Conservation (phyloP, 2,797 vertebrate genomes). For the Labroides dimidiatus region DNA sequence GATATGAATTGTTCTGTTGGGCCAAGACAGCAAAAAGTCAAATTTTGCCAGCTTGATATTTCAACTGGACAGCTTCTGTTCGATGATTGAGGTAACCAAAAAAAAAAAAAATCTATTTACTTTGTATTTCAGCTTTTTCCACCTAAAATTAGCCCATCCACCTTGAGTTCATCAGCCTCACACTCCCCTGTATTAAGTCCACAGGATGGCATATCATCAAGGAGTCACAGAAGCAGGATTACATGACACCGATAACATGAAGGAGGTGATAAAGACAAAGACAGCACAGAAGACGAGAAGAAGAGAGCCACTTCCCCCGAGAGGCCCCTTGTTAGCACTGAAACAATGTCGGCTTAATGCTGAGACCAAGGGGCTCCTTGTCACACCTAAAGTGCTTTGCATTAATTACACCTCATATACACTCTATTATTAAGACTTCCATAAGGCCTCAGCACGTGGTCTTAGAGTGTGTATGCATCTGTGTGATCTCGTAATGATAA, state of each 20-base stretch:
- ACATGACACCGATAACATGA: conserved; percentile 65
- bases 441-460: conserved; percentile 49
- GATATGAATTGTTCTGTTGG: no score
- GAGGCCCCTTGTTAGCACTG: conserved; percentile 68
- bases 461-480: conserved; percentile 2
- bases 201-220: conserved; percentile 38
- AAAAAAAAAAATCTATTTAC: no score
- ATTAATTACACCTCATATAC: conserved; percentile 75
- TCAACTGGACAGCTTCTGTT: no score
- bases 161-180: conserved; percentile 27
- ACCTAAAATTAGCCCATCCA: not conserved
- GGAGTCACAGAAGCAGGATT: conserved; percentile 52
- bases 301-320: conserved; percentile 56
- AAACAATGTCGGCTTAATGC: conserved; percentile 76
- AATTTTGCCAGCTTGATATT: no score
- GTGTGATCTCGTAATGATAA: conserved; percentile 30
- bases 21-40: no score
- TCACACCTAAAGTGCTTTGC: conserved; percentile 77
- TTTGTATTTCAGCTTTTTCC: not conserved
- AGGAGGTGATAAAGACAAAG: conserved; percentile 65
- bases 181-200: conserved; percentile 22
- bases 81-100: no score
- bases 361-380: conserved; percentile 62
- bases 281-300: conserved; percentile 51
- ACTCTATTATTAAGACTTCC: conserved; percentile 70